Percentiles rank a stretch among this genome's conserved stretches.
phyloP scores from a whole-genome alignment of 2,888 invertebrate species.

The Plagodis dolabraria region DNA sequence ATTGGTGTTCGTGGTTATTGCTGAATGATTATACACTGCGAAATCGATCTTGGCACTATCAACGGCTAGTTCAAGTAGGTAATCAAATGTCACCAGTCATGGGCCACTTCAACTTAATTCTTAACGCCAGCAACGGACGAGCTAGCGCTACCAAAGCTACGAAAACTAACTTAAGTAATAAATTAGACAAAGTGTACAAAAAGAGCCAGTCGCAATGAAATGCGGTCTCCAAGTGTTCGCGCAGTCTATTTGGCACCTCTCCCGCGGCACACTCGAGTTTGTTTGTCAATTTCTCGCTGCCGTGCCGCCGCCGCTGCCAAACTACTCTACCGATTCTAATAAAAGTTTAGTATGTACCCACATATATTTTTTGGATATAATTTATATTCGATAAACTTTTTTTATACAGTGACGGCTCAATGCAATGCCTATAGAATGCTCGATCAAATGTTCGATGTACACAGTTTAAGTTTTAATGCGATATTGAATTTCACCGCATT shows the following conservation, averaged over 20 bases:
- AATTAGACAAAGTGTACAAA: constrained; percentile 6
- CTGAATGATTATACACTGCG: no score
- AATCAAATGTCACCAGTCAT: neutral
- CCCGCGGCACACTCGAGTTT: constrained; percentile 10
- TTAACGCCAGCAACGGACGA: neutral
- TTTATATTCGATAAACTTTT: constrained; percentile 7
- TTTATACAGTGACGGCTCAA: neutral
- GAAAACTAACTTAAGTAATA: neutral
- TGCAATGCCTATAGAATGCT: neutral
- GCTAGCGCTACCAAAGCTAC: neutral
- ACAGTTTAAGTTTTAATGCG: no score
- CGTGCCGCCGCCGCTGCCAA: constrained; percentile 4
- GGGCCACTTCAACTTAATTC: neutral
- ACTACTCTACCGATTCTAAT: constrained; percentile 3
- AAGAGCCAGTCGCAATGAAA: constrained; percentile 13
- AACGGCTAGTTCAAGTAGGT: no score
- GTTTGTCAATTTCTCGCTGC: constrained; percentile 16
- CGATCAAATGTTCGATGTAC: neutral
- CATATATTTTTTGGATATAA: constrained; percentile 9
- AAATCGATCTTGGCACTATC: no score
- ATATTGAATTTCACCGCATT: no score
- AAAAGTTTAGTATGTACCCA: neutral
- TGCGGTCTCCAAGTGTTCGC: constrained; percentile 12
- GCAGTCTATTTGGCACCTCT: constrained; percentile 15
- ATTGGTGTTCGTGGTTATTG: no score